These are phyloP conservation scores for Mastomys coucha DNA, from an alignment of 2,113 vertebrate species.

Conservation along the genomic window DNA sequence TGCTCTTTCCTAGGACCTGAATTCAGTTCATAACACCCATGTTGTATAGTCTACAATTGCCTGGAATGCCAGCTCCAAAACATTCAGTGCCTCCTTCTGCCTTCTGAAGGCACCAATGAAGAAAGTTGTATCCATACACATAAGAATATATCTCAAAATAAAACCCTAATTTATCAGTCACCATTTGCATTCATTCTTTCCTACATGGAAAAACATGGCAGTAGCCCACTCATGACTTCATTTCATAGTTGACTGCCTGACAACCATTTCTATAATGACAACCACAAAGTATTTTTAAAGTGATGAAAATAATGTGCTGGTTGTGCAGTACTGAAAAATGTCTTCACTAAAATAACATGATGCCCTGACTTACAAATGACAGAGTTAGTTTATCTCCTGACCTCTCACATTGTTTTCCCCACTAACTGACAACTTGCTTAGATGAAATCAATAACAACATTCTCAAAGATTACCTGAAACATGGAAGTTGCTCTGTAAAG, in stretches of 20 bases:
- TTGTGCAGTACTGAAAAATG: constrained; percentile 25
- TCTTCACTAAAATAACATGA: constrained; percentile 29
- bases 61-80: neutral
- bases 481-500: neutral
- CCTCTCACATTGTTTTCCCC: neutral
- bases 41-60: neutral
- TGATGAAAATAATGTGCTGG: neutral
- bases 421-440: neutral
- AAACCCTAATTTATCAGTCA: neutral
- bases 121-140: neutral
- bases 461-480: neutral
- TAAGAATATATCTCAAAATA: neutral
- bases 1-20: too few species aligned
- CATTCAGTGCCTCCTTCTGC: neutral
- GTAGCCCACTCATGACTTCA: neutral
- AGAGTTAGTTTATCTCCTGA: neutral
- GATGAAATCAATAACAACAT: neutral
- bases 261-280: constrained; percentile 1
- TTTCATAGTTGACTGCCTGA: neutral
- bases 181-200: neutral
- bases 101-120: neutral
- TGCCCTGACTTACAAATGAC: neutral
- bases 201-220: neutral
- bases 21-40: neutral
- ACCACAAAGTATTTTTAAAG: constrained; percentile 1